These are phyloP conservation scores for Pipistrellus nathusii DNA, from an alignment of 2,797 vertebrate genomes.

Conservation along the genomic window DNA sequence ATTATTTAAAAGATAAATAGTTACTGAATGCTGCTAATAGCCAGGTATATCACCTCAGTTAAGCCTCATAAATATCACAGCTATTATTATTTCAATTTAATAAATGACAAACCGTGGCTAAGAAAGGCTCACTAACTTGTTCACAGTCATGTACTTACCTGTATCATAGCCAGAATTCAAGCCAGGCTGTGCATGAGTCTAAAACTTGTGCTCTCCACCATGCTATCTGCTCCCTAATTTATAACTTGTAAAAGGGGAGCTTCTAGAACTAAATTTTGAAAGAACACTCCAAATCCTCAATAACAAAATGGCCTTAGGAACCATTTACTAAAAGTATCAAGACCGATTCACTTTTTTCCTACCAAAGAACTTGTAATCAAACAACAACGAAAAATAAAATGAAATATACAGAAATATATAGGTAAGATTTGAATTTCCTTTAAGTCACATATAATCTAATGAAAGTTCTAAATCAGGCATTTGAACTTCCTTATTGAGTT, in stretches of 20 bases:
- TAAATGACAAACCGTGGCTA: background rate
- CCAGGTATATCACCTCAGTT: background rate
- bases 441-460: conserved; percentile 26
- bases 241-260: background rate
- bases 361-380: conserved; percentile 3
- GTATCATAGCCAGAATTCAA: background rate
- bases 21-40: conserved; percentile 10
- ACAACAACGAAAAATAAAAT: background rate
- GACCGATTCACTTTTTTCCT: background rate
- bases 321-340: background rate
- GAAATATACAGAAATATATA: conserved; percentile 18
- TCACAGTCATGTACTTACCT: background rate
- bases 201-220: background rate
- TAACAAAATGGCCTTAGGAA: background rate
- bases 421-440: conserved; percentile 14
- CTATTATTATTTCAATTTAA: background rate
- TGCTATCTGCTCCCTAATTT: background rate
- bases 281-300: background rate
- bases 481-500: background rate
- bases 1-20: conserved; percentile 16
- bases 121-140: background rate
- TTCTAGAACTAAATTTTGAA: background rate
- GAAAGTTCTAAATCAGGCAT: background rate
- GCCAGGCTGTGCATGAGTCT: background rate
- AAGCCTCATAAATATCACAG: background rate